Evolutionary conservation across 2,797 vertebrate species (phyloP), one percentile per base, ranked within the genome.

Genomic region (Myripristis murdjan): DNA sequence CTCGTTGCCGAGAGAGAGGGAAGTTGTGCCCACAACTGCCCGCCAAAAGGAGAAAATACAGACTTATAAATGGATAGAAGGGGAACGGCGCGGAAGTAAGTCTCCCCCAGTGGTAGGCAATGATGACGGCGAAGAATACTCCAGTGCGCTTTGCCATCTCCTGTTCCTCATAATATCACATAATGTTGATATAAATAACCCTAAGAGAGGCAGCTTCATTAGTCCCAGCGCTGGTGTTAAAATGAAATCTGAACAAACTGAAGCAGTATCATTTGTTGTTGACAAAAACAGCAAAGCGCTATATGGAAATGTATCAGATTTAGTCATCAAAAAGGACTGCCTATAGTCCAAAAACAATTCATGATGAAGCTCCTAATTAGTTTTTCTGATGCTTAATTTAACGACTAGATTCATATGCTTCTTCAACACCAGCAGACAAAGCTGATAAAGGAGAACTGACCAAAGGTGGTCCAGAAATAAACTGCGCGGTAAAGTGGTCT

Each of bases 111-210:
- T 12, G 2, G 61, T 56, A 66, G 67, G 66, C 59, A 68, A 82
- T 82, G 63, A 82, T 74, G 65, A 70, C 79, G 66, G 28, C 26
- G n/a, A 49, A 41, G 55, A 62, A 85, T 64, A 69, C 73, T 79
- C 61, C 75, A 71, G 59, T 5, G 55, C 41, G 57, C 56, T 64
- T 64, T 59, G 78, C 71, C 43, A 75, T 81, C 90, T 83, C 73
- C 65, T 82, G 72, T 67, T 83, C 43, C 72, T 78, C 55, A 75
- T 79, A 74, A 77, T 89, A 75, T 79, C 73, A 52, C 64, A 63
- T 69, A 70, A 86, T 85, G 73, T 65, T 75, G 80, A 47, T 70
- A 48, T 83, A 84, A 88, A 89, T 90, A 88, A 87, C 79, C 81
- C 64, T 76, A 77, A 79, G 81, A 87, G 81, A 89, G 59, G 67